Evolutionary conservation across 2,113 vertebrate genomes (phyloP).

Genomic region (Lasiurus cinereus): DNA sequence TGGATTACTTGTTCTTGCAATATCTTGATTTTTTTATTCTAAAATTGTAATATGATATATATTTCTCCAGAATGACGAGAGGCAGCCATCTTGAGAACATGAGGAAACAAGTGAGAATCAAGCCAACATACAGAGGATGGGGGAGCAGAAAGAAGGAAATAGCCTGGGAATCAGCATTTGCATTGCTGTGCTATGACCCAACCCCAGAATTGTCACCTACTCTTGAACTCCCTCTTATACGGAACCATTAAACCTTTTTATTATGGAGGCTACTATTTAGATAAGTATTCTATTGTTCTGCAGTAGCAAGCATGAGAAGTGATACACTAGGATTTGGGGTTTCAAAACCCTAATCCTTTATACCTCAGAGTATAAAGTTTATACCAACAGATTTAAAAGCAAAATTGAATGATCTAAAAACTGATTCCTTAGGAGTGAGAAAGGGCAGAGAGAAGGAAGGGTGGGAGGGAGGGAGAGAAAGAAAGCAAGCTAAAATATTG

Average conservation of each 20-base stretch:
- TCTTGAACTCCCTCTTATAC: not conserved
- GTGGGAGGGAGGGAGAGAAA: not conserved
- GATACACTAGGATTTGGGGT: not conserved
- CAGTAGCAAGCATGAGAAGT: constrained; percentile 16
- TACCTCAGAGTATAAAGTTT: constrained; percentile 42
- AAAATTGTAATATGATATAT: not conserved
- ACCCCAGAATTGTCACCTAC: not conserved
- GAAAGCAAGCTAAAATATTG: not conserved
- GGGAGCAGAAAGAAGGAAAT: not conserved
- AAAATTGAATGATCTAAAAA: constrained; percentile 42
- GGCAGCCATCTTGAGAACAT: not conserved
- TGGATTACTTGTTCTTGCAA: not conserved
- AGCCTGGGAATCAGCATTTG: not conserved
- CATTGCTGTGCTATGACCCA: not conserved
- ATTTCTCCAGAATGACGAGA: not conserved
- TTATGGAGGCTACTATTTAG: not conserved
- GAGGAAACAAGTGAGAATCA: constrained; percentile 40
- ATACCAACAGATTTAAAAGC: constrained; percentile 17
- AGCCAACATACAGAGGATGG: not conserved
- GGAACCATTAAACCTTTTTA: not conserved
- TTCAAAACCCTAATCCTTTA: constrained; percentile 27
- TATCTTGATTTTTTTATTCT: constrained; percentile 22
- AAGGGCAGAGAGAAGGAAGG: not conserved
- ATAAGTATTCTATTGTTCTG: not conserved
- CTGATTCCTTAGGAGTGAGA: not conserved